These are phyloP conservation scores for Ctenoplectra terminalis DNA, from an alignment of 1,140 invertebrate genomes.

Conservation along the genomic window DNA sequence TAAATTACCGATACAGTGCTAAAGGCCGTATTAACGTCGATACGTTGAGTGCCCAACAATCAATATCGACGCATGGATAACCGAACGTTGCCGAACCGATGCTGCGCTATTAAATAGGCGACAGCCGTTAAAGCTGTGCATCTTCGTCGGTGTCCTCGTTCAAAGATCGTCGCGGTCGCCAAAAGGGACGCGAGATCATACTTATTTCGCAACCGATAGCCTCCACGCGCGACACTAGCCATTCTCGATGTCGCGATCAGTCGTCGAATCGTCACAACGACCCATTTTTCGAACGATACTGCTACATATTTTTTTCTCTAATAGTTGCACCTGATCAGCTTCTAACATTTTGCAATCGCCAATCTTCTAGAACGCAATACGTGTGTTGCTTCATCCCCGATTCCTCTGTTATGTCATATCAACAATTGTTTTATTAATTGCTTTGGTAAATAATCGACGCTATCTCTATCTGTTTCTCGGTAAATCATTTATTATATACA, in stretches of 20 bases:
- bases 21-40: too few relatives aligned
- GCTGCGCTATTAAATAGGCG: too few relatives aligned
- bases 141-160: conserved; percentile 1
- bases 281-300: conserved; percentile 24
- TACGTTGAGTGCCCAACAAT: too few relatives aligned
- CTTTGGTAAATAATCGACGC: not conserved
- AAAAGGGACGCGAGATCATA: conserved; percentile 17
- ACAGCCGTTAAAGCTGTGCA: not conserved
- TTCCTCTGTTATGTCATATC: too few relatives aligned
- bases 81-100: too few relatives aligned
- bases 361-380: too few relatives aligned
- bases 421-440: not conserved
- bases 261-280: not conserved
- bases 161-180: conserved; percentile 18
- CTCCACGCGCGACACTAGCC: not conserved
- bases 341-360: not conserved
- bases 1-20: too few relatives aligned
- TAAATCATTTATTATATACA: too few relatives aligned
- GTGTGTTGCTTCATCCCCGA: too few relatives aligned
- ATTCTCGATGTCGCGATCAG: conserved; percentile 1
- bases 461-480: not conserved
- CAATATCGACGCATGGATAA: too few relatives aligned
- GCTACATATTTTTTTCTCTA: too few relatives aligned
- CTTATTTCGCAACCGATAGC: conserved; percentile 30
- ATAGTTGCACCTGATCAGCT: too few relatives aligned